Evolutionary conservation across 2,113 vertebrate genomes (phyloP).

Genomic region (Glaucomys volans): DNA sequence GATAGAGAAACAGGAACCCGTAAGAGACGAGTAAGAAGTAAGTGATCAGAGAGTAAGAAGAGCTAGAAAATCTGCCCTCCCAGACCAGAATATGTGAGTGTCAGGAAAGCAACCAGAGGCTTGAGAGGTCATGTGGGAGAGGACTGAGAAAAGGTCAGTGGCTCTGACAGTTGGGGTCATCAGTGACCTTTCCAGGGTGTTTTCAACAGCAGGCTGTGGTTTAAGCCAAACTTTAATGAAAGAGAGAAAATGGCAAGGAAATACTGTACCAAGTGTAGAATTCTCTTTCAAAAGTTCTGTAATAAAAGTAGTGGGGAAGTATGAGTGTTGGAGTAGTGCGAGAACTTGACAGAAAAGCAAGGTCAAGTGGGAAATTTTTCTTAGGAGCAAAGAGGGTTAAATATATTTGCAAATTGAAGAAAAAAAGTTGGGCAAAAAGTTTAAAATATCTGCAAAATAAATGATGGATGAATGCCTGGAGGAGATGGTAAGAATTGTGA

Average conservation of each 20-base stretch:
- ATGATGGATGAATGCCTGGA: background rate
- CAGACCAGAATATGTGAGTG: background rate
- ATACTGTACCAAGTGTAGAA: background rate
- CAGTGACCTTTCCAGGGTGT: background rate
- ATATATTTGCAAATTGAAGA: background rate
- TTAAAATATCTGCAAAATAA: background rate
- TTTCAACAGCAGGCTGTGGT: background rate
- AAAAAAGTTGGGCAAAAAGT: background rate
- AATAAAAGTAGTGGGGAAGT: background rate
- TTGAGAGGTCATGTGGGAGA: background rate
- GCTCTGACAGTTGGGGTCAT: background rate
- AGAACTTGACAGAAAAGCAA: background rate
- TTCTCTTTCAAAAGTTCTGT: background rate
- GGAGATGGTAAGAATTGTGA: background rate
- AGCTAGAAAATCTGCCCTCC: background rate
- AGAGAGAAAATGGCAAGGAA: background rate
- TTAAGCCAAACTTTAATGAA: background rate
- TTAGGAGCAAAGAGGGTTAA: background rate
- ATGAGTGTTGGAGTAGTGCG: too few species aligned
- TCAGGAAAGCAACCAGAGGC: background rate
- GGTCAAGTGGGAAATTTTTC: background rate
- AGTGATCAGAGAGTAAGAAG: background rate
- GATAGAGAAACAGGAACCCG: background rate
- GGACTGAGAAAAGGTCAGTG: background rate
- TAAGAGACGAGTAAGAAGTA: background rate